Evolutionary conservation across 35 echinoderm and acorn worm species (phyloP).

Genomic region (Apostichopus japonicus): DNA sequence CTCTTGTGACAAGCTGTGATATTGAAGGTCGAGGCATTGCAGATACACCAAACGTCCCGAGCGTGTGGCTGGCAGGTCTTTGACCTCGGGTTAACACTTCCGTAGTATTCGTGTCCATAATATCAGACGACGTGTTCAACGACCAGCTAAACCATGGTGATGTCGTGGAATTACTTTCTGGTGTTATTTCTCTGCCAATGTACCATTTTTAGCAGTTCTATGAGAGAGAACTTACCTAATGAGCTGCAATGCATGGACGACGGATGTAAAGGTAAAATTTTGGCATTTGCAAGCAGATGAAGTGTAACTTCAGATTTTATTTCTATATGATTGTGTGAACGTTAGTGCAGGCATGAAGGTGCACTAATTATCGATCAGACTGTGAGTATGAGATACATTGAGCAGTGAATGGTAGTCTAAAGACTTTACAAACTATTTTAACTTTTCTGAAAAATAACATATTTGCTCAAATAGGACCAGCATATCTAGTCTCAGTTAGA

Average conservation of each 20-base stretch:
- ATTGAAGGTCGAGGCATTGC: too few species aligned
- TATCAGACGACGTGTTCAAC: constrained; percentile 7
- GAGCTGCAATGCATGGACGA: constrained; percentile 16
- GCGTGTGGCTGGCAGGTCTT: too few species aligned
- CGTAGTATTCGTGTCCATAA: constrained; percentile 38
- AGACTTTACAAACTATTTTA: too few species aligned
- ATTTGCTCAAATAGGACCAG: too few species aligned
- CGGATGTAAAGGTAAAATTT: constrained; percentile 29
- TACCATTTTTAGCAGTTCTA: background rate
- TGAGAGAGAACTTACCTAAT: background rate
- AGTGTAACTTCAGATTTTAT: background rate
- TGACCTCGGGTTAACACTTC: constrained; percentile 38
- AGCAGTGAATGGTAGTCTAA: too few species aligned
- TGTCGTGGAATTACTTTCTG: constrained; percentile 5
- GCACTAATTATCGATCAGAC: background rate
- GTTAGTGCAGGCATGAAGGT: too few species aligned
- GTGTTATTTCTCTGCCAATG: constrained; percentile 4
- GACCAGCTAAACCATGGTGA: constrained; percentile 42
- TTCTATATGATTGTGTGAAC: background rate
- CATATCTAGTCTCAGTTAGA: too few species aligned
- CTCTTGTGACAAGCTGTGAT: too few species aligned
- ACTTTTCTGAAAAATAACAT: too few species aligned
- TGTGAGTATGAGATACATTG: too few species aligned
- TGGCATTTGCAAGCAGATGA: background rate
- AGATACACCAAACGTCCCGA: too few species aligned